Evolutionary conservation across 2,797 vertebrate genomes (phyloP).

Genomic region (Hippocampus kuda): DNA sequence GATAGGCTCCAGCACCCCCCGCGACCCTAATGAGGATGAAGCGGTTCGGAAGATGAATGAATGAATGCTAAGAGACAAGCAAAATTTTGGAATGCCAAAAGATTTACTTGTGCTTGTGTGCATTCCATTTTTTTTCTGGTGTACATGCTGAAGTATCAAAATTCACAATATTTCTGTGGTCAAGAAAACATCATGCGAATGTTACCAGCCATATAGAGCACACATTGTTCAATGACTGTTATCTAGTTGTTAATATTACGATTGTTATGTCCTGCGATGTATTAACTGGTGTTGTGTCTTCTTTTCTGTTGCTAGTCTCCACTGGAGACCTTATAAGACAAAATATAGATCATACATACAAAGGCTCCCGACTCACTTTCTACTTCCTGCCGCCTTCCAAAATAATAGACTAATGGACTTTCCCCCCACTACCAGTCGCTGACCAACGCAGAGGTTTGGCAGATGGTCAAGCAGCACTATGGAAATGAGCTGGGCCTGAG

Average conservation of each 20-base stretch:
- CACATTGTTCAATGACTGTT: too few species aligned
- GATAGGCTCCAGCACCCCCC: too few species aligned
- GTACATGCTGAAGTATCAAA: too few species aligned
- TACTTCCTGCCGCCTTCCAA: slow-evolving; percentile 1
- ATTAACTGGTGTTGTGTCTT: background rate
- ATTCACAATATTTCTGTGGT: too few species aligned
- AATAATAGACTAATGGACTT: background rate
- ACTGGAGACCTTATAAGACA: background rate
- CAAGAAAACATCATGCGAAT: too few species aligned
- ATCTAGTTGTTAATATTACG: background rate
- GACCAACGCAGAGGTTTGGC: slow-evolving; percentile 77
- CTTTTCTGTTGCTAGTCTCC: background rate
- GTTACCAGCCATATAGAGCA: too few species aligned
- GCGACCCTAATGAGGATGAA: too few species aligned
- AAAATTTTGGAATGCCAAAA: too few species aligned
- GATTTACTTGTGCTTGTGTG: too few species aligned
- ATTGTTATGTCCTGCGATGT: background rate
- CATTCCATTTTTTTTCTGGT: too few species aligned
- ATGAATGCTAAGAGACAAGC: too few species aligned
- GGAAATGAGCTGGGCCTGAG: slow-evolving; percentile 85
- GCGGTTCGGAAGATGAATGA: too few species aligned
- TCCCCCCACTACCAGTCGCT: slow-evolving; percentile 53
- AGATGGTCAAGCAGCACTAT: slow-evolving; percentile 90
- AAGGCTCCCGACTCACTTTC: background rate
- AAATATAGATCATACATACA: background rate